These are phyloP conservation scores for Falco cherrug DNA, from an alignment of 2,797 vertebrate species.

Conservation along the genomic window DNA sequence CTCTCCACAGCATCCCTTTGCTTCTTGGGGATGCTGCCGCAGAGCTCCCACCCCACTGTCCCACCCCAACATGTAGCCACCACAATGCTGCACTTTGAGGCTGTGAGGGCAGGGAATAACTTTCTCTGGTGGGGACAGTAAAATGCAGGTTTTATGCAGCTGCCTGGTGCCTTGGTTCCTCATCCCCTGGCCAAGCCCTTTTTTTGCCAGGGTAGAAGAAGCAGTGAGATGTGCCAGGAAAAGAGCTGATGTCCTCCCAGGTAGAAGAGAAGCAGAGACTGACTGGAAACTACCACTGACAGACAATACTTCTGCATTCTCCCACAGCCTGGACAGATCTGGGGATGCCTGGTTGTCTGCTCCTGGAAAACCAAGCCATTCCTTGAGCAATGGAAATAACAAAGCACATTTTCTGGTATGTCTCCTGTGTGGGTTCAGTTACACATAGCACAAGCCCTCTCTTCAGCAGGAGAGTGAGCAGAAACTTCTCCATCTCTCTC, in stretches of 20 bases:
- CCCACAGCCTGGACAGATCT: neutral
- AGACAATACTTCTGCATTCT: neutral
- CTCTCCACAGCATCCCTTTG: neutral
- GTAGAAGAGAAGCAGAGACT: neutral
- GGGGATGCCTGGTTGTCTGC: neutral
- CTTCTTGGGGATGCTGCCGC: accelerated
- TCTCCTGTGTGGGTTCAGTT: neutral
- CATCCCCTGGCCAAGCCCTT: accelerated
- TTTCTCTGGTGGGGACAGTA: neutral
- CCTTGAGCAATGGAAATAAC: neutral
- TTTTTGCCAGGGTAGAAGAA: neutral
- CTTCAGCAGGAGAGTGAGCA: neutral
- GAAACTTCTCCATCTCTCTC: neutral
- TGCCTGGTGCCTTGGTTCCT: neutral
- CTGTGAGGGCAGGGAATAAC: neutral
- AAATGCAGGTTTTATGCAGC: neutral
- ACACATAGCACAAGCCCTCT: neutral
- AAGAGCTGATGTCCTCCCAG: neutral
- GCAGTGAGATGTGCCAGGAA: neutral
- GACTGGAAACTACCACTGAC: neutral
- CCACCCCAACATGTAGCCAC: neutral
- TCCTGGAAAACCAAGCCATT: neutral
- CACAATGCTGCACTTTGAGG: neutral
- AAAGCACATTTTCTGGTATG: neutral
- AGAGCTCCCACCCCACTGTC: neutral